phyloP scores from a whole-genome alignment of 2,113 vertebrate genomes.

The Bathybates hornii region DNA sequence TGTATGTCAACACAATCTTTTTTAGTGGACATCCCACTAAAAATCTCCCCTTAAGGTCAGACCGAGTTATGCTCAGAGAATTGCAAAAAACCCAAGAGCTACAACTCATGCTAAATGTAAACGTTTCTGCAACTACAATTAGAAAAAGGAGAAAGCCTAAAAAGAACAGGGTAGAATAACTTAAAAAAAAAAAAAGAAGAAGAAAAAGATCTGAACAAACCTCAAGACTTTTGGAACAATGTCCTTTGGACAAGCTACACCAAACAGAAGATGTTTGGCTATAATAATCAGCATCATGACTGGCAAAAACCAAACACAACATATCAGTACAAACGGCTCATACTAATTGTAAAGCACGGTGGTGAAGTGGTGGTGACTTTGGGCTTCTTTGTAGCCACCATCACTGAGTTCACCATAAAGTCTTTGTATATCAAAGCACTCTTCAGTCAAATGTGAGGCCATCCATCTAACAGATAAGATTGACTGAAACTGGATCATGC shows the following conservation, averaged over 20 bases:
- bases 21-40: background rate
- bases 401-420: background rate
- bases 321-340: background rate
- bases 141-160: background rate
- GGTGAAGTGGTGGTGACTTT: background rate
- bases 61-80: background rate
- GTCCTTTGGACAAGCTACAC: background rate
- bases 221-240: background rate
- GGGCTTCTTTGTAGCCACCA: background rate
- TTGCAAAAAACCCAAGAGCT: background rate
- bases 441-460: background rate
- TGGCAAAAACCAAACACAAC: background rate
- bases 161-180: background rate
- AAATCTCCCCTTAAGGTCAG: background rate
- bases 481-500: background rate
- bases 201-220: background rate
- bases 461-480: background rate
- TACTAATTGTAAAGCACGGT: background rate
- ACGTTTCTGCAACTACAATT: background rate
- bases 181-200: background rate
- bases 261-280: background rate
- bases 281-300: background rate
- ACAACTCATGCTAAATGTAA: background rate
- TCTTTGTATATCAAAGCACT: background rate
- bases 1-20: background rate